Base-by-base conservation (phyloP, 2,797 vertebrate genomes). In the Pogonophryne albipinna region DNA sequence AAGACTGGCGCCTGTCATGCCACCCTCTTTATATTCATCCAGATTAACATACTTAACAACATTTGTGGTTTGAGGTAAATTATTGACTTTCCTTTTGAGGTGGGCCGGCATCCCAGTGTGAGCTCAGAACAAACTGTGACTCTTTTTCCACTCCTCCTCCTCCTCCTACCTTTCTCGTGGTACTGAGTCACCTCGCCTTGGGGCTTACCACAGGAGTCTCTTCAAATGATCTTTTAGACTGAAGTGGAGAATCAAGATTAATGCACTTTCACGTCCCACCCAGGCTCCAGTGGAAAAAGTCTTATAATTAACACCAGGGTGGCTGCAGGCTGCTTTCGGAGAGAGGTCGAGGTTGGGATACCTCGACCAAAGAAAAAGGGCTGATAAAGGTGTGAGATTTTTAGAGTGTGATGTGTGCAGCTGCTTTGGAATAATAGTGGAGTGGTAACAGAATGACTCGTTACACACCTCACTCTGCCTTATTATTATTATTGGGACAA, bases 191-290 rank as follows among this genome's bases (percentile, higher is more conserved):
- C 90, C 77, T 83, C 67, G 78, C 90, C 93, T 91, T 79, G 79
- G 93, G 91, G 90, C 87, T 93, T 88, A 92, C 91, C 88, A 86
- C 90, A 86, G 89, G 91, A 94, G 91, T 81, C 89, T 94, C 89
- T 94, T 94, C 87, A 93, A 93, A 94, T 85, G 80, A 85, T 89
- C 82, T 91, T 94, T 94, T 92, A 90, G 88, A 92, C 87, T 91
- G 84, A 91, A 93, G 89, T 89, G 86, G 82, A 87, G 93, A 94
- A 93, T 95, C 90, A 92, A 94, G 95, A 95, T 95, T 91, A 95
- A 95, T 96, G 93, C 93, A 91, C 89, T 93, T 91, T 83, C 92
- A 91, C 70, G 55, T 89, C 83, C 87, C 78, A 65, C 74, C 80
- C 76, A 81, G 77, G 77, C 91, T 91, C 71, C 12, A 44, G 79